Evolutionary conservation across 2,797 vertebrate species (phyloP).

Genomic region (Pseudochirops cupreus): DNA sequence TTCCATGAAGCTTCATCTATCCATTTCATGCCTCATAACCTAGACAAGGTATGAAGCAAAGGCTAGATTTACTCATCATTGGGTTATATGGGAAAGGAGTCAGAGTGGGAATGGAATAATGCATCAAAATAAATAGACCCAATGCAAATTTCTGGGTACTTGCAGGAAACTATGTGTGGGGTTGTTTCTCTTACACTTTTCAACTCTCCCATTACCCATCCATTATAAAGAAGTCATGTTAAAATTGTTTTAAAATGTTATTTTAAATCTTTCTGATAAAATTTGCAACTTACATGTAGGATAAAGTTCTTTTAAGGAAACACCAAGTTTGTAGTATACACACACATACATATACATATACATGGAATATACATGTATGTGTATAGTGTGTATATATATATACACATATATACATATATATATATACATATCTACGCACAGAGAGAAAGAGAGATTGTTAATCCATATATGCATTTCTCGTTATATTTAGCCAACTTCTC

Average conservation of each 20-base stretch:
- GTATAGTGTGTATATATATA: no score
- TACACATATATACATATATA: no score
- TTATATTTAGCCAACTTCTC: neutral
- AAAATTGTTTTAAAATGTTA: neutral
- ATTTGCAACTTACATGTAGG: neutral
- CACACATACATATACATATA: no score
- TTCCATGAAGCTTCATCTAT: neutral
- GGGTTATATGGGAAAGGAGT: neutral
- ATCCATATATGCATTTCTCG: neutral
- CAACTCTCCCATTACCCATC: neutral
- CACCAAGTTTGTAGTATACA: neutral
- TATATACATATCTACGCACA: no score
- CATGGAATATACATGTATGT: no score
- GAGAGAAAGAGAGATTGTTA: no score
- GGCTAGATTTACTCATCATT: neutral
- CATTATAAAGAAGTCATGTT: neutral
- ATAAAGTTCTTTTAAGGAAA: neutral
- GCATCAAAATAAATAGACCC: neutral
- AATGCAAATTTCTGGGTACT: neutral
- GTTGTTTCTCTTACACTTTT: neutral
- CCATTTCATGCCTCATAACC: neutral
- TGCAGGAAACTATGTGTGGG: neutral
- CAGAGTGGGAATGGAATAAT: neutral
- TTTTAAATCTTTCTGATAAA: neutral
- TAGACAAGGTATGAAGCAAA: neutral